phyloP scores from a whole-genome alignment of 2,113 vertebrate genomes.

The Cervus canadensis region DNA sequence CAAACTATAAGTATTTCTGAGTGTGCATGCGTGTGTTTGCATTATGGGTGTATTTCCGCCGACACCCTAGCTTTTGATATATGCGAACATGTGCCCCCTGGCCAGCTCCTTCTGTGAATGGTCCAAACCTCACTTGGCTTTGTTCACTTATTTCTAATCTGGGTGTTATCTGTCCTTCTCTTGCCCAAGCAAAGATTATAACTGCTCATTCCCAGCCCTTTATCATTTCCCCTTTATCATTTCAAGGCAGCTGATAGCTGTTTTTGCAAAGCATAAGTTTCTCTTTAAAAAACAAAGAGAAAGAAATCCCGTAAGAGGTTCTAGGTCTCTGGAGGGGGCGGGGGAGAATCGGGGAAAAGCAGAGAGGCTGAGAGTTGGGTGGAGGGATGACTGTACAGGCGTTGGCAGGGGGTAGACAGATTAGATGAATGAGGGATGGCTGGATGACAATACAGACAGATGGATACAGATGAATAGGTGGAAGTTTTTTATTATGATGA shows the following conservation, averaged over 20 bases:
- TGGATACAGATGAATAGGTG: background rate
- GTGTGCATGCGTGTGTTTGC: background rate
- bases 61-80: background rate
- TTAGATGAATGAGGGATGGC: background rate
- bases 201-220: background rate
- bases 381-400: background rate
- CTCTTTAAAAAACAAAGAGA: background rate
- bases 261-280: background rate
- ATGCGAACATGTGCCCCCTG: background rate
- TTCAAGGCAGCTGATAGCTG: background rate
- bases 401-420: background rate
- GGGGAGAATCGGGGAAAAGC: background rate
- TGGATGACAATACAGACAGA: background rate
- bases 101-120: background rate
- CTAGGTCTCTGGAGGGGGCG: background rate
- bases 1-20: background rate
- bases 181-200: background rate
- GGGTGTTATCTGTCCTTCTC: background rate
- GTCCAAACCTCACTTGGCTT: background rate
- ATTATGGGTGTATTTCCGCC: background rate
- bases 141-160: background rate
- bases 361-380: background rate
- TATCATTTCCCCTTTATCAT: conserved; percentile 18
- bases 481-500: background rate
- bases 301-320: background rate